Conservation (phyloP, 2,797 vertebrate genomes). For the Hemitrygon akajei region DNA sequence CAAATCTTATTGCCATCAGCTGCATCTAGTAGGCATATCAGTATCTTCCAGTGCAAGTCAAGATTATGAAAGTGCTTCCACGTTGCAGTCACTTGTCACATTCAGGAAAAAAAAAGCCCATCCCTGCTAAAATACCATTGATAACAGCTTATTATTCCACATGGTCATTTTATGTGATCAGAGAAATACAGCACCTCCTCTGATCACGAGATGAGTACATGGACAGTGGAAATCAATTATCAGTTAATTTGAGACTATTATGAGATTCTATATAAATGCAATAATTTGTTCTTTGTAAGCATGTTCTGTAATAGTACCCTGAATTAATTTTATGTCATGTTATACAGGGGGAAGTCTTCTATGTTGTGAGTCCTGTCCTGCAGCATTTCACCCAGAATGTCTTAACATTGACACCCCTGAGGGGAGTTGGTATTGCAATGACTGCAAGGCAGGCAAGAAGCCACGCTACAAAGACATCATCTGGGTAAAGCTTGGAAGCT, state of each 20-base stretch:
- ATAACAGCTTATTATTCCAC: no score
- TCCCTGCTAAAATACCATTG: no score
- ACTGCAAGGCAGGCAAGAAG: conserved; percentile 88
- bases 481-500: conserved; percentile 96
- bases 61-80: neutral
- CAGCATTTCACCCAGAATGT: conserved; percentile 95
- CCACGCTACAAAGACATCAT: conserved; percentile 90
- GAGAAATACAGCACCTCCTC: neutral
- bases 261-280: neutral
- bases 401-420: conserved; percentile 94
- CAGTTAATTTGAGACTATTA: neutral
- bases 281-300: neutral
- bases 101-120: no score
- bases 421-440: conserved; percentile 97
- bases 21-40: neutral
- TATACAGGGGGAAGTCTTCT: conserved; percentile 80
- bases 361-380: conserved; percentile 93
- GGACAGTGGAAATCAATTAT: neutral
- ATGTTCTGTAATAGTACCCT: neutral
- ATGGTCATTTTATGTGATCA: no score
- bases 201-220: neutral
- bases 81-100: neutral
- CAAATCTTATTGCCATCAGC: neutral
- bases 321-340: conserved; percentile 27
- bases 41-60: neutral